Evolutionary conservation across 1,140 invertebrate genomes (phyloP).

Genomic region (Drosophila azteca): DNA sequence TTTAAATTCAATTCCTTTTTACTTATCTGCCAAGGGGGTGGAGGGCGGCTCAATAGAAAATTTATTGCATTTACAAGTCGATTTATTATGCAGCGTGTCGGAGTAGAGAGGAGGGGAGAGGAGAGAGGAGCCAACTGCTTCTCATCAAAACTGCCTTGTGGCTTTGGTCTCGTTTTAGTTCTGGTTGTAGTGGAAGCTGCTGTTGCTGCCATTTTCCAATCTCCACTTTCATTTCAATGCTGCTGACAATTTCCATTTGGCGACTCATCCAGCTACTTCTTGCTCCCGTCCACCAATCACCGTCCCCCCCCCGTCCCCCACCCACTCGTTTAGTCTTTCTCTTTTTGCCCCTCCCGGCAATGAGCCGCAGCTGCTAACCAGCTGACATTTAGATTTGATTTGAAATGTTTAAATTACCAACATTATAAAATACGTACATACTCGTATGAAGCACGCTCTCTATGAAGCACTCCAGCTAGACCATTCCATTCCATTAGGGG

Average conservation of each 20-base stretch:
- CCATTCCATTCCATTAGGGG: constrained; percentile 25
- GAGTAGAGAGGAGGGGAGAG: constrained; percentile 1
- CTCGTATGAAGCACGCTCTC: constrained; percentile 66
- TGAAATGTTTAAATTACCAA: constrained; percentile 81
- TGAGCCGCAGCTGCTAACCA: constrained; percentile 75
- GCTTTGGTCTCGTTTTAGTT: constrained; percentile 28
- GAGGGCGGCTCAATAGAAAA: constrained; percentile 60
- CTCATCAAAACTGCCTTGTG: constrained; percentile 69
- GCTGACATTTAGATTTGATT: constrained; percentile 80
- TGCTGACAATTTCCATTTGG: constrained; percentile 80
- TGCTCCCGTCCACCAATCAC: too few relatives aligned
- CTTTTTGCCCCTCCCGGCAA: constrained; percentile 6
- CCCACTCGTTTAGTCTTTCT: neutral
- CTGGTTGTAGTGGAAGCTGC: constrained; percentile 19
- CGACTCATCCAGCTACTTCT: constrained; percentile 30
- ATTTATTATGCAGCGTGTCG: constrained; percentile 69
- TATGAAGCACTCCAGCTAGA: constrained; percentile 11
- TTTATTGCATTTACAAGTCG: constrained; percentile 81
- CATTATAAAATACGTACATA: constrained; percentile 80
- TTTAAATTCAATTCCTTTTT: constrained; percentile 69
- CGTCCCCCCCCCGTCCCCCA: neutral
- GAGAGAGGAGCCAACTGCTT: constrained; percentile 33
- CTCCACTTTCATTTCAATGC: constrained; percentile 79
- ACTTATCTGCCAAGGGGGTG: constrained; percentile 1
- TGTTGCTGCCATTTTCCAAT: constrained; percentile 73